Evolutionary conservation across 30 jellyfish, hydroid and myxozoan species (phyloP), one percentile per base, ranked within the genome.

Genomic region (Aurelia sp.): DNA sequence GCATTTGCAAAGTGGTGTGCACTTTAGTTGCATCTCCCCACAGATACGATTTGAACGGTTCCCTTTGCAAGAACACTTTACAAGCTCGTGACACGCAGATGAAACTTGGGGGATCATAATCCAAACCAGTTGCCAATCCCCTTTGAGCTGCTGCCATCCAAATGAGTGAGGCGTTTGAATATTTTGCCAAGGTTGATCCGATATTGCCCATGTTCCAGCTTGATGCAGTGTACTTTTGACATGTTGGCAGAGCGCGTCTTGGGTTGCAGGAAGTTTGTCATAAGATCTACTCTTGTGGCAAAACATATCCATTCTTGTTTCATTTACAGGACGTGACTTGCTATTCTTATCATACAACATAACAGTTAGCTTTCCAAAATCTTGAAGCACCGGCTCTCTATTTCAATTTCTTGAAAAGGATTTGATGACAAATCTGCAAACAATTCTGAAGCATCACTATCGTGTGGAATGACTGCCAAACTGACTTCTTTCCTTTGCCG

Each of bases 101-200:
- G 76, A 31, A 65, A 16, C 76, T 18, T 65, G 76, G 30, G 76
- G 40, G 76, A 65, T 65, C 76, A 52, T 65, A 65, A 65, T 65
- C 76, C 76, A 65, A 65, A 31, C 76, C 6, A 52, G 76, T 19
- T 65, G 50, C 76, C 76, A 65, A 65, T 65, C 12, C 16, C 76
- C 76, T 65, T 65, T 12, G 76, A 65, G 76, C 76, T 65, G 76
- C 76, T 65, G 40, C 76, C 76, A 65, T 65, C 76, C 76, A 65
- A 22, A 65, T 65, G 76, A 65, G 76, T 65, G 76, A 65, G 48
- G 76, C 76, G 76, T 65, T 65, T 55, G 76, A 65, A 65, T 65
- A 65, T 65, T 27, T 65, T 65, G 47, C 76, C 76, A 31, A 65
- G 76, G 76, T 22, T 65, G 5, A 65, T 65, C 76, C 52, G 52